Percentiles rank a stretch among this genome's conserved stretches.
Evolutionary conservation across 1,140 invertebrate species (phyloP).

Genomic region (Drosophila sulfurigaster): DNA sequence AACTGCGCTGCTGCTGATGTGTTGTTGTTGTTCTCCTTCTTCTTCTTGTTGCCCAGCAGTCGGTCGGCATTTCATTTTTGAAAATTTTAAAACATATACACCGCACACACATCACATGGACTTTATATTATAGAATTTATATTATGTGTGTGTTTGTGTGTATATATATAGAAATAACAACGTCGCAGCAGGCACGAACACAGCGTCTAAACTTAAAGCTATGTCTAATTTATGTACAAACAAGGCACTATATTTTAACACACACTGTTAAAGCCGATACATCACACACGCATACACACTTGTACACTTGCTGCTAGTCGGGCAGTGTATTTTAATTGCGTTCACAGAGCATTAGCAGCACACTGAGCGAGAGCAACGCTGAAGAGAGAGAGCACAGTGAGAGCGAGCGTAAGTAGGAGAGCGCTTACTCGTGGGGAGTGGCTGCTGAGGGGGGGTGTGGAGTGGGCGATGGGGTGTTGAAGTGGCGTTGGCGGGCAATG

Average conservation of each 20-base stretch:
- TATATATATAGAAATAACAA: slow-evolving; percentile 41
- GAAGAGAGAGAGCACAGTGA: slow-evolving; percentile 9
- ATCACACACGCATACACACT: slow-evolving; percentile 41
- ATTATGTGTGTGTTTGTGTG: slow-evolving; percentile 22
- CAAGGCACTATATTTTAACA: slow-evolving; percentile 77
- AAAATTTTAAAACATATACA: slow-evolving; percentile 34
- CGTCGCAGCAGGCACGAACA: slow-evolving; percentile 45
- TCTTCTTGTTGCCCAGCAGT: not conserved
- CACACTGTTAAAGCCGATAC: slow-evolving; percentile 38
- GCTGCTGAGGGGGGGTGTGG: slow-evolving; percentile 17
- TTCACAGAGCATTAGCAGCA: slow-evolving; percentile 47
- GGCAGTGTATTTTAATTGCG: slow-evolving; percentile 53
- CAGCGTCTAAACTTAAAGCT: slow-evolving; percentile 56
- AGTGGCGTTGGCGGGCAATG: slow-evolving; percentile 39
- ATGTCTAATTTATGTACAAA: slow-evolving; percentile 77
- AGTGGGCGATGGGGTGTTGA: slow-evolving; percentile 45
- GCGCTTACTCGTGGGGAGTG: slow-evolving; percentile 43
- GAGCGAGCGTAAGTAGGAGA: not conserved
- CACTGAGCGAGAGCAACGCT: slow-evolving; percentile 1
- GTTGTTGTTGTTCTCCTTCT: not conserved
- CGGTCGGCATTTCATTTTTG: slow-evolving; percentile 42
- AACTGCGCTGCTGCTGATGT: slow-evolving; percentile 6
- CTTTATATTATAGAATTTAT: slow-evolving; percentile 47
- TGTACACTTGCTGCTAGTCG: slow-evolving; percentile 30
- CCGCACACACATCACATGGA: slow-evolving; percentile 41